Evolutionary conservation across 2,113 vertebrate species (phyloP), one percentile per base, ranked within the genome.

Genomic region (Forbesichthys papilliferus): DNA sequence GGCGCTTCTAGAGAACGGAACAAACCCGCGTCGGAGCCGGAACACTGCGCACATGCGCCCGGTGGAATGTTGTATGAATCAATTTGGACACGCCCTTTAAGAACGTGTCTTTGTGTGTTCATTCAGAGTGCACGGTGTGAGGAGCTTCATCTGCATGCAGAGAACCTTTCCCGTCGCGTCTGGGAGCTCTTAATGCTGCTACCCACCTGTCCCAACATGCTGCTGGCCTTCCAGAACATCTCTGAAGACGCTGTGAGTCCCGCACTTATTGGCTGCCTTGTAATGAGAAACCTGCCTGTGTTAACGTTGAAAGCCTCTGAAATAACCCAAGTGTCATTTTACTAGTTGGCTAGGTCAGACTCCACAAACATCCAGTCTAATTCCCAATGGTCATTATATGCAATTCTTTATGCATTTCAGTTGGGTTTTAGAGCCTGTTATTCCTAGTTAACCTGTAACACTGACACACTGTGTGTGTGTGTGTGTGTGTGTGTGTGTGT

Each of bases 151-250:
- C 96, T 99, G 82, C 96, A 99, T 0, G 98, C 98, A 8, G 98
- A 99, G 88, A 99, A 99, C 68, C 93, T 99, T 55, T 99, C 98
- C 36, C 94, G 97, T 0, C 94, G 98, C 33, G 97, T 99, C 11
- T 99, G 98, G 98, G 98, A 99, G 82, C 91, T 99, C 11, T 90
- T 99, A 65, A 99, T 99, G 98, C 93, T 99, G 69, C 93, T 99
- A 60, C 98, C 98, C 61, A 99, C 98, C 0, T 99, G 98, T 88
- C 98, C 98, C 84, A 99, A 97, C 87, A 99, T 99, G 98, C 89
- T 99, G 71, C 96, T 93, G 90, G 97, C 97, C 70, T 99, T 99
- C 92, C 98, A 99, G 88, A 98, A 93, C 91, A 97, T 99, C 89
- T 96, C 96, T 0, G 96, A 99, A 63, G 97, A 99, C 67, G 91